These are phyloP conservation scores for Apodemus agrarius DNA, from an alignment of 2,797 vertebrate species.

Conservation along the genomic window DNA sequence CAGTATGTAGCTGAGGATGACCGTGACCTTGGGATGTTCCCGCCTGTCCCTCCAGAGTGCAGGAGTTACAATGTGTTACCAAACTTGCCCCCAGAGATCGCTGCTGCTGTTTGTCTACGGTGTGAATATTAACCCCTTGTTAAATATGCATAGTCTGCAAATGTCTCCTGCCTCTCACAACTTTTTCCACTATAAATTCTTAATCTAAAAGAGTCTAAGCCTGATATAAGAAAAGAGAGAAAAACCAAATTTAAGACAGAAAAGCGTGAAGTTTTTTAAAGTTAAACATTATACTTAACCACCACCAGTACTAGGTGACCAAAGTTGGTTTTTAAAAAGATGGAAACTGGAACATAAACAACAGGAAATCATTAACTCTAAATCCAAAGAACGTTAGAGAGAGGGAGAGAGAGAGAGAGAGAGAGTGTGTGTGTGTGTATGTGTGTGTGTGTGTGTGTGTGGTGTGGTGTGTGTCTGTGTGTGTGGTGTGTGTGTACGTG, in stretches of 20 bases:
- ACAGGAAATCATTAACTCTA: neutral
- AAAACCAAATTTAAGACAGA: conserved; percentile 23
- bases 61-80: neutral
- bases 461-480: no score
- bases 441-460: no score
- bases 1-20: neutral
- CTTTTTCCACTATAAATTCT: conserved; percentile 37
- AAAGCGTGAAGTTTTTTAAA: conserved; percentile 9
- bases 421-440: no score
- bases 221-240: neutral
- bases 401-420: neutral
- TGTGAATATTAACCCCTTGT: neutral
- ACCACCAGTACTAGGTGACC: neutral
- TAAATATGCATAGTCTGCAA: neutral
- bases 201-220: neutral
- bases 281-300: conserved; percentile 27
- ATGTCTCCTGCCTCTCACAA: neutral
- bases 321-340: neutral
- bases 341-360: neutral
- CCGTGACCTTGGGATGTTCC: neutral
- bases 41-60: neutral
- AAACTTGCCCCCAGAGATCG: neutral
- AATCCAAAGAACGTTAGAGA: neutral
- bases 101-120: neutral
- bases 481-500: no score